Base-by-base conservation (phyloP, 2,113 vertebrate genomes). In the Zosterops pallidus region DNA sequence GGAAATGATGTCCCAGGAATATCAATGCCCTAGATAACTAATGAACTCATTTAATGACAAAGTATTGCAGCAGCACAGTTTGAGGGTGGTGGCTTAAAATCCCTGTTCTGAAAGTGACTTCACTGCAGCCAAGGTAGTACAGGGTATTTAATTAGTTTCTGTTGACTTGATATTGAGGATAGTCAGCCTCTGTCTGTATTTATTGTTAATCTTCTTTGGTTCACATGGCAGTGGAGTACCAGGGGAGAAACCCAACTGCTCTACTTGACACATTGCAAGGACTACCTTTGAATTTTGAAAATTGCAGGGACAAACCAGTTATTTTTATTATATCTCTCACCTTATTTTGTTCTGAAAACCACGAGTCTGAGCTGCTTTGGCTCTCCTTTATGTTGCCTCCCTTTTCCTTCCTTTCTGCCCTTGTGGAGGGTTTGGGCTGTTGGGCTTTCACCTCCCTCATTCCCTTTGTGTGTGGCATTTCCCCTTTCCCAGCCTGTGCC, bases 241-340 rank as follows among this genome's bases (percentile, higher is more conserved):
- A 29, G 49, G 44, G 8, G 2, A 26, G 12, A 14, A 29, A 26
- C 46, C 5, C 13, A 11, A 29, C 23, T 68, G 33, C 78, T 64
- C 37, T 14, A 4, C 24, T 62, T 2, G 0, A 8, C 10, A 1
- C 5, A 0, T 29, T 49, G 57, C 4, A 6, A 6, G 7, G 17
- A 2, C 8, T 14, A 0, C 11, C 46, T 31, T 6, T 57, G 16
- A 44, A 56, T 56, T 91, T 46, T 49, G 56, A 68, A 84, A 63
- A 46, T 11, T 1, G 1, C 29, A 20, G 20, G 25, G 21, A 63
- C 6, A 62, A 76, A 28, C 5, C 17, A 10, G 4, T 41, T 42
- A 1, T 12, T 46, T 80, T 49, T n/a, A 19, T 12, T 39, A 3
- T 25, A 23, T 21, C 11, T 77, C 41, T 68, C 21, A 3, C 12